Base-by-base conservation (phyloP, 2,888 invertebrate genomes). In the Bombyx huttoni region DNA sequence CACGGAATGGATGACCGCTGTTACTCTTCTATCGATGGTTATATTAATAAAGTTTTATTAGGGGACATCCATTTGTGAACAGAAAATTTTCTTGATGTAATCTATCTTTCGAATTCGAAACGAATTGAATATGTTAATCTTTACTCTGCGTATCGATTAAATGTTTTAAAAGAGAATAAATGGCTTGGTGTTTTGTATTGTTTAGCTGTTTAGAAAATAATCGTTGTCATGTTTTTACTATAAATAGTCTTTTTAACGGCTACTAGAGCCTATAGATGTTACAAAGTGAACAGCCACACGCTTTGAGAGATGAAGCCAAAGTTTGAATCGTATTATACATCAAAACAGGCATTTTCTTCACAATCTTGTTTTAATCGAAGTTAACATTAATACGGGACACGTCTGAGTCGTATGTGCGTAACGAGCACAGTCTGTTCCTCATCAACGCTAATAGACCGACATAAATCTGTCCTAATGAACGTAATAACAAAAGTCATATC, bases 381-480 rank as follows among this genome's bases (percentile, higher is more conserved):
- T 24, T 24, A 24, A 24, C 24, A 24, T 24, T 24, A 24, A 5
- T 24, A 24, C 24, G 24, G 12, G 12, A 40, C 40, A 40, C 12
- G 40, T 10, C 40, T 63, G 65, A 71, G 70, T 72, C 70, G 76
- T 78, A 78, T 73, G 71, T 61, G 71, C 73, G 67, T 73, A 79
- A 78, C 73, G 71, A 61, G 71, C 73, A 66, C 73, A 68, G 75
- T 58, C 72, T 71, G 76, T 57, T 75, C 69, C 78, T 81, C 81
- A 81, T 84, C 81, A 80, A 66, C 71, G 67, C 65, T 81, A 79
- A 82, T 76, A 78, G 79, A 72, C 67, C 61, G 54, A 64, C 73
- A 81, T 84, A 79, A 78, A 79, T 82, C 81, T 74, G 70, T 73
- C 70, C 70, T 75, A 70, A 75, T 76, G 77, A 75, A 77, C 75